phyloP scores from a whole-genome alignment of 2,888 invertebrate genomes.

The Galeopsomyia nigrocyanea region DNA sequence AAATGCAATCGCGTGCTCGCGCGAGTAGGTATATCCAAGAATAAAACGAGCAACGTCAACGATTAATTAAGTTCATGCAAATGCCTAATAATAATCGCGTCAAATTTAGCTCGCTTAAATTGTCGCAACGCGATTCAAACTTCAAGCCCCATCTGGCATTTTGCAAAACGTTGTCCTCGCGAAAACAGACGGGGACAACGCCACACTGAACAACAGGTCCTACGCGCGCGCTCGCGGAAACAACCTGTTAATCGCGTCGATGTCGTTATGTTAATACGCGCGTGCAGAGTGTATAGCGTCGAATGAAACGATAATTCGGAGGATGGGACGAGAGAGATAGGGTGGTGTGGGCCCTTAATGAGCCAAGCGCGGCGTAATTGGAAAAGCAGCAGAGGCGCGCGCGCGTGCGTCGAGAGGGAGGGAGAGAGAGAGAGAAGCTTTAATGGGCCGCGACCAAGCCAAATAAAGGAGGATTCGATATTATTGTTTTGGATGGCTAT shows the following conservation, averaged over 20 bases:
- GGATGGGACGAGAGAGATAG: slow-evolving; percentile 47
- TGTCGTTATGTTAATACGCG: slow-evolving; percentile 64
- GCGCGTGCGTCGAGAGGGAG: neutral
- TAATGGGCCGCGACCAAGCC: slow-evolving; percentile 42
- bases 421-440: slow-evolving; percentile 15
- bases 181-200: too few species aligned
- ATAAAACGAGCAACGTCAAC: too few species aligned
- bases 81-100: too few species aligned
- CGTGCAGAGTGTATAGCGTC: slow-evolving; percentile 53
- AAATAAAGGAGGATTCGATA: slow-evolving; percentile 38
- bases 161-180: neutral
- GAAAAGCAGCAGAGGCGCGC: slow-evolving; percentile 46
- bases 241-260: slow-evolving; percentile 60
- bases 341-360: slow-evolving; percentile 55
- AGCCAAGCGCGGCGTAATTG: slow-evolving; percentile 61
- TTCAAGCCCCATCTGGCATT: too few species aligned
- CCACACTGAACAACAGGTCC: slow-evolving; percentile 45
- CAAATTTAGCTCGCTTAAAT: too few species aligned
- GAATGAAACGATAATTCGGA: slow-evolving; percentile 63
- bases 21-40: too few species aligned
- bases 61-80: too few species aligned
- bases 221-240: slow-evolving; percentile 26
- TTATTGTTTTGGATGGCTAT: neutral
- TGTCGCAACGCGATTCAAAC: too few species aligned
- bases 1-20: too few species aligned